Evolutionary conservation across 1,140 invertebrate species (phyloP), one percentile per base, ranked within the genome.

Genomic region (Neodiprion pinetum): DNA sequence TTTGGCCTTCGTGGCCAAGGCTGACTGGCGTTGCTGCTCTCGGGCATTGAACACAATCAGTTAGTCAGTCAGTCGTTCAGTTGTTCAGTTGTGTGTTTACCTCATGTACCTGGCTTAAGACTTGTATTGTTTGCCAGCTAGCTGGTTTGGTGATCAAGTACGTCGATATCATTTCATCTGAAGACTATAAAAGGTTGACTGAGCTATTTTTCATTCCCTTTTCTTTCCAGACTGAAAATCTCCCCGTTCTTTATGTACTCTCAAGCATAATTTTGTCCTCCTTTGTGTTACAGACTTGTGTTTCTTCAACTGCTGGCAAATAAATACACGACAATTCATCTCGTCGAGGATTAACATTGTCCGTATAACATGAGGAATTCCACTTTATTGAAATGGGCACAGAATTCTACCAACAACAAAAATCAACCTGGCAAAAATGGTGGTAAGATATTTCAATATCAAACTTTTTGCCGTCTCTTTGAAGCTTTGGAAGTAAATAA

Each of bases 331-430:
- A 7, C 11, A 47, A 69, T 17, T 17, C 40, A 11, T 14, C 11
- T 69, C 21, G 40, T 69, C 67, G 53, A 61, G 28, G 28, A 40
- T 40, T 5, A 40, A 40, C 28, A 40, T 40, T 40, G 28, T 40
- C 73, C 77, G 9, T 17, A 14, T 78, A 70, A 84, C 76, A 91
- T 92, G 89, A 91, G 90, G 79, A 91, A 91, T 86, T 90, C 90
- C 61, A 90, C 90, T 76, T 77, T 92, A 47, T 82, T 92, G 66
- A 90, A 91, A 81, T 91, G 91, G 91, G 88, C 90, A 65, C 90
- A 91, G 67, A 91, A 91, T 81, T 89, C 90, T 23, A 86, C 88
- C 61, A 90, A 91, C 74, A 90, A 89, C 79, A 89, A 89, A 83
- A 88, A 86, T 82, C 85, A 87, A 76, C 80, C 85, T 14, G 84